phyloP scores from a whole-genome alignment of 2,113 vertebrate genomes.

The Carassius carassius region DNA sequence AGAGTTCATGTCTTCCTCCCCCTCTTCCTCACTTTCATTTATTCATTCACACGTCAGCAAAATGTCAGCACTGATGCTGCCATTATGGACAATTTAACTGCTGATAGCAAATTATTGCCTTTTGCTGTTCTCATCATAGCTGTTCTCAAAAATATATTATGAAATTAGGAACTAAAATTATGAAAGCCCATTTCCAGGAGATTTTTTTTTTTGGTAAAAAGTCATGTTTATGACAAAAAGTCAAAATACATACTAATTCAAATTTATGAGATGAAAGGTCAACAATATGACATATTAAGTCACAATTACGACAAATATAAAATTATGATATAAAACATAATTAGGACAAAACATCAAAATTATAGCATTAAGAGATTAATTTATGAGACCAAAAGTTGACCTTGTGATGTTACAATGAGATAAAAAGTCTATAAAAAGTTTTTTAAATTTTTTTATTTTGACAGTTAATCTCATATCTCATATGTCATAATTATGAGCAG shows the following conservation, averaged over 20 bases:
- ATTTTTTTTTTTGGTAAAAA: neutral
- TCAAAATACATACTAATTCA: neutral
- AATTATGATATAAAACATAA: too few relatives aligned
- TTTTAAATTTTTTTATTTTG: too few relatives aligned
- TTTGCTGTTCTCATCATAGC: neutral
- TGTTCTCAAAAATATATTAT: neutral
- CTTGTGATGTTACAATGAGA: too few relatives aligned
- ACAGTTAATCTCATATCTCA: too few relatives aligned
- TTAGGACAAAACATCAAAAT: neutral
- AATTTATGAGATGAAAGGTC: neutral
- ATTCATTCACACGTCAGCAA: neutral
- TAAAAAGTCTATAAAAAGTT: too few relatives aligned
- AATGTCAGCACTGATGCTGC: neutral
- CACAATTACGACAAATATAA: too few relatives aligned
- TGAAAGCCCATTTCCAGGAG: too few relatives aligned
- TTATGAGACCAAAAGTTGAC: neutral
- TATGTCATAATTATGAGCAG: too few relatives aligned
- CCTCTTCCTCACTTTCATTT: slow-evolving; percentile 22
- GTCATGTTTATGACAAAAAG: neutral
- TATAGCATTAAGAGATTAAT: neutral
- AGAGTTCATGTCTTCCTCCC: slow-evolving; percentile 11
- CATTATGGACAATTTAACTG: neutral
- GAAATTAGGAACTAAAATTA: too few relatives aligned
- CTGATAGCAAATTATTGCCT: neutral
- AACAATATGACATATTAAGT: neutral